These are phyloP conservation scores for Euleptes europaea DNA, from an alignment of 2,113 vertebrate genomes.

Conservation along the genomic window DNA sequence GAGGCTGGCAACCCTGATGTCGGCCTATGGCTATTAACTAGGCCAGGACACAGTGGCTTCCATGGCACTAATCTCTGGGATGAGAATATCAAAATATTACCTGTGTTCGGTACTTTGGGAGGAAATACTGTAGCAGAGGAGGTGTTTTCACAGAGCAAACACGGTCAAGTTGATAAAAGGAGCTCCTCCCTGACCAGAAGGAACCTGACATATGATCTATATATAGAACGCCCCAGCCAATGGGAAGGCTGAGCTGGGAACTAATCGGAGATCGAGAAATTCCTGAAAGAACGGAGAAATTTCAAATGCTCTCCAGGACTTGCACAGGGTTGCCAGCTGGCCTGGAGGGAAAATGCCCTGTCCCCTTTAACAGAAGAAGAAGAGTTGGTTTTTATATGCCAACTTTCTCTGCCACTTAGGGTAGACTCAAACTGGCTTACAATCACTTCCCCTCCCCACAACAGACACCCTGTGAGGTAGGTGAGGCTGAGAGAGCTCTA, in stretches of 20 bases:
- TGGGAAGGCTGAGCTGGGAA: background rate
- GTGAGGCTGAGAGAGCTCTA: too few relatives aligned
- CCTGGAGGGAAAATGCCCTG: too few relatives aligned
- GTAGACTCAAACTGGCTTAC: too few relatives aligned
- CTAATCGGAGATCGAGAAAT: background rate
- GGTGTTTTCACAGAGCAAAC: too few relatives aligned
- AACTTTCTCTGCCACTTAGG: too few relatives aligned
- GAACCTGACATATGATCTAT: background rate
- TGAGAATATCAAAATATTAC: background rate
- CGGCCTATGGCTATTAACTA: background rate
- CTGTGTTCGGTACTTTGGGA: background rate
- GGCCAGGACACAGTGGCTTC: too few relatives aligned
- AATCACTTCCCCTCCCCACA: too few relatives aligned
- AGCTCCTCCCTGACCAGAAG: background rate
- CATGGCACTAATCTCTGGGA: background rate
- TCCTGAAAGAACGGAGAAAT: background rate
- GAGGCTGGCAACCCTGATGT: too few relatives aligned
- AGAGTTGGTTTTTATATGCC: too few relatives aligned
- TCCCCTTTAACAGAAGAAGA: too few relatives aligned
- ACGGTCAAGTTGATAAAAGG: background rate
- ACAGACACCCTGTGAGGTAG: too few relatives aligned
- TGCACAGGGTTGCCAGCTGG: too few relatives aligned
- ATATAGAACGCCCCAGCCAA: background rate
- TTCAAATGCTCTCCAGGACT: background rate
- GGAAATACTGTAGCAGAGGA: background rate